phyloP scores from a whole-genome alignment of 2,797 vertebrate species.

The Sebastes minor region DNA sequence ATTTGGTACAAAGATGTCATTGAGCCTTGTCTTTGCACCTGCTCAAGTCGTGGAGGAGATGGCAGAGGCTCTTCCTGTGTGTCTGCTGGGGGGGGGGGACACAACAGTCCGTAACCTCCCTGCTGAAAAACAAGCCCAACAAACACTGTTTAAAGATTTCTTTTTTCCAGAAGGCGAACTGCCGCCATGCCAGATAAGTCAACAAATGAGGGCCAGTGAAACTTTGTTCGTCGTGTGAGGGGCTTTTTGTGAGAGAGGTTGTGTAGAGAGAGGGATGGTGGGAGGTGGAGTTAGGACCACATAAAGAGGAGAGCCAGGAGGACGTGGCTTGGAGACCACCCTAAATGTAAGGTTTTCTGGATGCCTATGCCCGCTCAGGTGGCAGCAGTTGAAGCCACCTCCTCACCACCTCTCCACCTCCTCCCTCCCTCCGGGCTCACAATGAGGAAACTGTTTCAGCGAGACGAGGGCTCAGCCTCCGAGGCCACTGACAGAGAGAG shows the following conservation, averaged over 20 bases:
- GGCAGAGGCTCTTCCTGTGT: conserved; percentile 80
- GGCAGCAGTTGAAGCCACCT: conserved; percentile 35
- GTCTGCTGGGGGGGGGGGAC: neutral
- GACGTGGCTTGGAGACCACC: conserved; percentile 61
- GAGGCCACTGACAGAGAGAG: conserved; percentile 62
- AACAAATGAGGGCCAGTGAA: conserved; percentile 70
- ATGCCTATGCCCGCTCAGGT: conserved; percentile 44
- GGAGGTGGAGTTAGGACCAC: conserved; percentile 26
- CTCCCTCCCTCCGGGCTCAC: conserved; percentile 24
- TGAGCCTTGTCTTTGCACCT: conserved; percentile 82
- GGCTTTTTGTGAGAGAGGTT: conserved; percentile 46
- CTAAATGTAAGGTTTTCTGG: conserved; percentile 44
- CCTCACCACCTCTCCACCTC: conserved; percentile 21
- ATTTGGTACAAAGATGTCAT: conserved; percentile 81
- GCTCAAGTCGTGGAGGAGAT: conserved; percentile 67
- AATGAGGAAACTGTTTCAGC: conserved; percentile 75
- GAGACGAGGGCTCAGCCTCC: conserved; percentile 59
- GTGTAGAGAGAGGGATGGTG: neutral
- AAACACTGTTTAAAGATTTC: conserved; percentile 14
- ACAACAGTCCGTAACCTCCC: conserved; percentile 27
- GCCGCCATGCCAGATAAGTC: conserved; percentile 60
- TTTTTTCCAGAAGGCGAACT: conserved; percentile 10
- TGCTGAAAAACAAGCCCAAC: conserved; percentile 20
- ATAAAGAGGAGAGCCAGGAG: conserved; percentile 57
- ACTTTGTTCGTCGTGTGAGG: conserved; percentile 59